Evolutionary conservation across 2,797 vertebrate species (phyloP).

Genomic region (Xenopus petersii): DNA sequence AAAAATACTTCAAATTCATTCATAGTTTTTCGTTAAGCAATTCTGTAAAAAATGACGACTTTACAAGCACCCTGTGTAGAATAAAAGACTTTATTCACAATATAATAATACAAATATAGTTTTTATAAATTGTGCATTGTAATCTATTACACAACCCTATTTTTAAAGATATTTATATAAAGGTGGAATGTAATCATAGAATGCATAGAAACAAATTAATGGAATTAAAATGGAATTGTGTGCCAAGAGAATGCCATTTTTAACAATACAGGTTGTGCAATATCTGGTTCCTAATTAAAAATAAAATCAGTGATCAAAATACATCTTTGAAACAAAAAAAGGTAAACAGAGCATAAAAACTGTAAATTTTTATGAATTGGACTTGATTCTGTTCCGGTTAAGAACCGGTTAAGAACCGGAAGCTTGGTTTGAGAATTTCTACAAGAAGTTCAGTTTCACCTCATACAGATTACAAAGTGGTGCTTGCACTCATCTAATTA

Average conservation of each 20-base stretch:
- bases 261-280: slow-evolving; percentile 50
- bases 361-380: no score
- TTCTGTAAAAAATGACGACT: not conserved
- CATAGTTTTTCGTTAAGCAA: no score
- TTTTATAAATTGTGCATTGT: slow-evolving; percentile 97
- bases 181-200: slow-evolving; percentile 85
- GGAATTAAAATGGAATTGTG: slow-evolving; percentile 59
- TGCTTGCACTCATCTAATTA: no score
- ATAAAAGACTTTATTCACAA: slow-evolving; percentile 99
- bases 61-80: slow-evolving; percentile 49
- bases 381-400: no score
- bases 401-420: no score
- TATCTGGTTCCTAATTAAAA: slow-evolving; percentile 49
- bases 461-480: no score
- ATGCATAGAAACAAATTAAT: slow-evolving; percentile 55
- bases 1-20: no score
- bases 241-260: slow-evolving; percentile 51
- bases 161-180: slow-evolving; percentile 81
- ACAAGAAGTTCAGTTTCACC: no score
- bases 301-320: not conserved
- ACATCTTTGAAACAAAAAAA: no score
- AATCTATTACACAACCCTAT: slow-evolving; percentile 79
- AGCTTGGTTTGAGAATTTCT: no score
- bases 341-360: no score
- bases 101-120: slow-evolving; percentile 99